Evolutionary conservation across 2,888 invertebrate genomes (phyloP), one percentile per base, ranked within the genome.

Genomic region (Acanthosepion lycidas): DNA sequence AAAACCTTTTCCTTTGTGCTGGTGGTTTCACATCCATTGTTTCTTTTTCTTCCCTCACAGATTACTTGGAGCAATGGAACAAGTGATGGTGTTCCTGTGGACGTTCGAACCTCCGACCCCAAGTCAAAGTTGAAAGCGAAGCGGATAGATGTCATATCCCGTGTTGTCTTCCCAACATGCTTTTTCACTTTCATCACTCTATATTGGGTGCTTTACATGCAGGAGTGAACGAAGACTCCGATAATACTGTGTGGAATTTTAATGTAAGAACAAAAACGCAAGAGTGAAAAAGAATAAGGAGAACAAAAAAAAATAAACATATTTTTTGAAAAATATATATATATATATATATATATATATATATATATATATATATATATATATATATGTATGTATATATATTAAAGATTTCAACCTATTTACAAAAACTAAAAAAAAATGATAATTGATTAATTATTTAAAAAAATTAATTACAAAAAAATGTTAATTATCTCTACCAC

Each of bases 71-170:
- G 94, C 59, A 94, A 64, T 28, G 94, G 59, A 15, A 94, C 55
- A 6, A 94, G 94, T 26, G 94, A 94, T n/a, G 64, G 94, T 94
- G 94, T 94, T 15, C 94, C 94, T 48, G 94, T 94, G 26, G 94
- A 94, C 59, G 94, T 94, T 20, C 94, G 94, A 48, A 94, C 94
- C 6, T 94, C 94, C 28, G 64, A 94, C n/a, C 94, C 94, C 28
- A 94, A 64, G 12, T 94, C 94, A 33, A 94, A 94, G 55, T 48
- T 94, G n/a, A 94, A 94, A 94, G 94, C 64, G 6, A 94, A 94
- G 33, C 55, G 94, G 55, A 94, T 94, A 33, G 94, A 94, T 42
- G 94, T 94, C 59, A 94, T 94, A 94, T 94, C 94, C 33, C 55
- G 94, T 55, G 64, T 94, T 48, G 94, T 55, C 53, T 94, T 94